Percentiles rank a stretch among this genome's conserved stretches.
Evolutionary conservation across 2,113 vertebrate species (phyloP).

Genomic region (Nycticorax nycticorax): DNA sequence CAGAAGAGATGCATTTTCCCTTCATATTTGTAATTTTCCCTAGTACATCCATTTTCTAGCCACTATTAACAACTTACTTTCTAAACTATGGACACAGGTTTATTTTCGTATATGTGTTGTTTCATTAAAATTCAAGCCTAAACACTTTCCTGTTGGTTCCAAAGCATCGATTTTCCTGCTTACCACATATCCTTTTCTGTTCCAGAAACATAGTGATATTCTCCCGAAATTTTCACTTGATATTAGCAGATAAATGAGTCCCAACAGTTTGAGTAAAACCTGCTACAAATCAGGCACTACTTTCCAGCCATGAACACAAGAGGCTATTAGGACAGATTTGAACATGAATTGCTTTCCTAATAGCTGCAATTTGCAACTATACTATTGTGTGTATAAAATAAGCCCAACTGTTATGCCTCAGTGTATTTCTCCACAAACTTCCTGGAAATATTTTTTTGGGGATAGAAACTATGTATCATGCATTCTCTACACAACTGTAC

Average conservation of each 20-base stretch:
- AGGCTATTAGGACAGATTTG: background rate
- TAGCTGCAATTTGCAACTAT: background rate
- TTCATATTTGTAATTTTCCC: background rate
- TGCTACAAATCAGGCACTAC: background rate
- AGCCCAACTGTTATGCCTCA: background rate
- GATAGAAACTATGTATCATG: background rate
- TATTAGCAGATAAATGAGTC: background rate
- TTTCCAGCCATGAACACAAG: background rate
- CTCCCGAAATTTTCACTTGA: background rate
- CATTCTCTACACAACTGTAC: background rate
- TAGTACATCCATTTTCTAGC: background rate
- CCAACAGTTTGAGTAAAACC: background rate
- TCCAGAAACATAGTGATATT: background rate
- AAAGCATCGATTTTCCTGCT: background rate
- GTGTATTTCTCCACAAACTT: background rate
- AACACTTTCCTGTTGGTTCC: background rate
- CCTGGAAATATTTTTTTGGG: background rate
- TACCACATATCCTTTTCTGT: background rate
- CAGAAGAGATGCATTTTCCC: background rate
- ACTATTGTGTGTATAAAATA: background rate
- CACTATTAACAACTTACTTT: background rate
- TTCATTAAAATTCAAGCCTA: background rate
- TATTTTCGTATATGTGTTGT: background rate
- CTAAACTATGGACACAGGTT: background rate
- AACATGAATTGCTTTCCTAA: constrained; percentile 5